Percentiles rank a stretch among this genome's conserved stretches.
Conservation (phyloP, 1,140 invertebrate genomes). For the Acromyrmex charruanus region DNA sequence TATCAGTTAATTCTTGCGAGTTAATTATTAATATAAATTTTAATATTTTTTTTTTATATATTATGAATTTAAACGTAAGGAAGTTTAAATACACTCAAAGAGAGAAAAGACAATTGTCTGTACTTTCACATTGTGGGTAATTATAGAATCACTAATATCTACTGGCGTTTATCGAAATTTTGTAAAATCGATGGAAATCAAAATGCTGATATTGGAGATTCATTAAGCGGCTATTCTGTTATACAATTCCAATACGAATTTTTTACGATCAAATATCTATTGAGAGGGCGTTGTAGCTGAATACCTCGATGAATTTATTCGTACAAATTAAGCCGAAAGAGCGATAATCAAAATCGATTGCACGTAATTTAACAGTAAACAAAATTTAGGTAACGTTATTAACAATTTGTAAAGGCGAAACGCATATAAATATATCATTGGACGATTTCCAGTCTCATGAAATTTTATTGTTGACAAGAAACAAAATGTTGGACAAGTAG, state of each 20-base stretch:
- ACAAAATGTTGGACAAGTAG: neutral
- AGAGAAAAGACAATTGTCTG: neutral
- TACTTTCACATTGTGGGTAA: slow-evolving; percentile 14
- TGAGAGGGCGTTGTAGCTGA: neutral
- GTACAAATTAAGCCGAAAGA: slow-evolving; percentile 45
- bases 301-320: slow-evolving; percentile 7
- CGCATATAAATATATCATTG: neutral
- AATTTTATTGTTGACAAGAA: slow-evolving; percentile 12
- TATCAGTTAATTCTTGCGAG: too few species aligned
- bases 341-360: slow-evolving; percentile 35
- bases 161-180: slow-evolving; percentile 15
- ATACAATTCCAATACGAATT: slow-evolving; percentile 35
- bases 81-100: neutral
- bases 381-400: slow-evolving; percentile 27
- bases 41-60: neutral
- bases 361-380: slow-evolving; percentile 29
- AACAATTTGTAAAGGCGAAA: slow-evolving; percentile 21
- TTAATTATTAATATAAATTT: neutral
- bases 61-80: neutral
- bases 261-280: slow-evolving; percentile 29
- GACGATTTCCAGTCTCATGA: neutral
- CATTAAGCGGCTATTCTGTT: slow-evolving; percentile 47
- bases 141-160: slow-evolving; percentile 23
- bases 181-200: slow-evolving; percentile 22
- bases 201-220: slow-evolving; percentile 46